A percentile compares a stretch with the other conserved stretches of the same genome.
Conservation (phyloP, 2,888 invertebrate genomes). For the Petrophora chlorosata region DNA sequence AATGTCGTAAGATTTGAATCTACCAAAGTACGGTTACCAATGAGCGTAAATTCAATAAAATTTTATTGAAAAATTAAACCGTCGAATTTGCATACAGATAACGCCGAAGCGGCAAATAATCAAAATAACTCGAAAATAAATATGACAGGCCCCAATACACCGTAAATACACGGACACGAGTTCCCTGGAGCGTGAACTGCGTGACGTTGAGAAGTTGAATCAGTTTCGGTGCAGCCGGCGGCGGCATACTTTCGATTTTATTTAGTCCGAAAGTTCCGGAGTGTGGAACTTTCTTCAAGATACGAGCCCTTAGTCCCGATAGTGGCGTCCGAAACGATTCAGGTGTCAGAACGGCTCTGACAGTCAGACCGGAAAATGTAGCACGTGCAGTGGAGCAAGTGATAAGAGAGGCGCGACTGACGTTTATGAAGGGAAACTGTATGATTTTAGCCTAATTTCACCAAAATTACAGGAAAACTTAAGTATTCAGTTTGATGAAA, state of each 20-base stretch:
- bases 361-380: slow-evolving; percentile 46
- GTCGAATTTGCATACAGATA: slow-evolving; percentile 16
- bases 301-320: slow-evolving; percentile 27
- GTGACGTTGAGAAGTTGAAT: no score
- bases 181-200: slow-evolving; percentile 34
- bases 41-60: slow-evolving; percentile 5
- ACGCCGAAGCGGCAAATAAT: slow-evolving; percentile 17
- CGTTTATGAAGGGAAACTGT: no score
- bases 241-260: slow-evolving; percentile 37
- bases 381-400: slow-evolving; percentile 18
- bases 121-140: slow-evolving; percentile 23
- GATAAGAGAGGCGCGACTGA: neutral
- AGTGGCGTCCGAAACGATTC: slow-evolving; percentile 36
- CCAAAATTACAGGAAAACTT: no score
- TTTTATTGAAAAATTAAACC: slow-evolving; percentile 12
- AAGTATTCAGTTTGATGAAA: no score
- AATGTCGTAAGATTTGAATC: no score
- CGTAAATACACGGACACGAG: slow-evolving; percentile 13
- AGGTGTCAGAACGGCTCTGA: slow-evolving; percentile 38
- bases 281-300: slow-evolving; percentile 29
- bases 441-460: no score
- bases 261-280: slow-evolving; percentile 22
- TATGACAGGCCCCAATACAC: slow-evolving; percentile 20
- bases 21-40: neutral
- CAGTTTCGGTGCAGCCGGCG: neutral